A percentile compares a stretch with the other conserved stretches of the same genome.
Conservation (phyloP, 53 echinoderm and acorn worm genomes). For the Mesocentrotus franciscanus region DNA sequence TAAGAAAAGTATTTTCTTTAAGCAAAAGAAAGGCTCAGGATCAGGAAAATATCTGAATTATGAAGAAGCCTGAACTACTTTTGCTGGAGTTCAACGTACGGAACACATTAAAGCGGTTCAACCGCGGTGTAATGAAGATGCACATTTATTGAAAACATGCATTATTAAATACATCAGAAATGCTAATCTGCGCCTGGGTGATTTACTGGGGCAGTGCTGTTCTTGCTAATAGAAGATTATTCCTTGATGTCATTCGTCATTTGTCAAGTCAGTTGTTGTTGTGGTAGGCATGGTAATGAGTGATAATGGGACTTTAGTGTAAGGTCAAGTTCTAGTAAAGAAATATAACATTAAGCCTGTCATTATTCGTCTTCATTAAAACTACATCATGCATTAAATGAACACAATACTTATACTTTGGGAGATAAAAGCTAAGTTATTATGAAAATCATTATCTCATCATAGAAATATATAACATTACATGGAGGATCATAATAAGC, state of each 20-base stretch:
- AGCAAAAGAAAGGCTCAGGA: slow-evolving; percentile 30
- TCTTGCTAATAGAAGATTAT: slow-evolving; percentile 66
- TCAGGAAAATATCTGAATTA: slow-evolving; percentile 14
- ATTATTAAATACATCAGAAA: slow-evolving; percentile 67
- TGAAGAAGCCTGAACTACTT: slow-evolving; percentile 30
- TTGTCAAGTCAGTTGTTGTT: slow-evolving; percentile 48
- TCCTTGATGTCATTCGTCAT: slow-evolving; percentile 65
- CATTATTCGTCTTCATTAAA: slow-evolving; percentile 67
- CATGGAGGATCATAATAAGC: neutral
- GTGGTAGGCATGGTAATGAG: slow-evolving; percentile 56
- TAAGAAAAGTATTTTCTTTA: slow-evolving; percentile 51
- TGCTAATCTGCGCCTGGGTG: slow-evolving; percentile 58
- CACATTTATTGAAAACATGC: slow-evolving; percentile 66
- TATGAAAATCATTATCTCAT: slow-evolving; percentile 56
- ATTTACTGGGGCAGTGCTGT: slow-evolving; percentile 66
- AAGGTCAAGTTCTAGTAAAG: slow-evolving; percentile 64
- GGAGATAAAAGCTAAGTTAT: slow-evolving; percentile 63
- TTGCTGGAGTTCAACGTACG: slow-evolving; percentile 42
- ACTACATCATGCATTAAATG: slow-evolving; percentile 43
- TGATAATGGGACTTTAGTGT: slow-evolving; percentile 43
- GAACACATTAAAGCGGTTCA: slow-evolving; percentile 1
- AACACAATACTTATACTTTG: slow-evolving; percentile 32
- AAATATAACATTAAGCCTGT: slow-evolving; percentile 36
- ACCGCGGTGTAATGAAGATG: slow-evolving; percentile 32
- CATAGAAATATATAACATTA: neutral